A percentile compares a stretch with the other conserved stretches of the same genome.
Evolutionary conservation across 2,797 vertebrate species (phyloP).

Genomic region (Glyptemys insculpta): DNA sequence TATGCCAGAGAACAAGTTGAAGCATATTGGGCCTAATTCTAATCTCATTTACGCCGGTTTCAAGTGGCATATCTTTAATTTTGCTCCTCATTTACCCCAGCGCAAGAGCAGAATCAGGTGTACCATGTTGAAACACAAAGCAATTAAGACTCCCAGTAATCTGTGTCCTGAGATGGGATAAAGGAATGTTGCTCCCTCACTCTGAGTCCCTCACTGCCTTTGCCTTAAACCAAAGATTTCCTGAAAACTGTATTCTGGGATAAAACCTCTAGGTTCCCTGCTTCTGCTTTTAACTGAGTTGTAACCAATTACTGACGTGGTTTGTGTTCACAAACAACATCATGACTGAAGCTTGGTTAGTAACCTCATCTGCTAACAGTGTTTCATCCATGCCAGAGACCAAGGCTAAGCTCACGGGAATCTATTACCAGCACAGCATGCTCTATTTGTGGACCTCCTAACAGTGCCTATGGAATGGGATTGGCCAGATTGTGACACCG

Average conservation of each 20-base stretch:
- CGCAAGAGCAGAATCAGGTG: not conserved
- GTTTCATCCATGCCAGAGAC: not conserved
- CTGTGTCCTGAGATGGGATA: not conserved
- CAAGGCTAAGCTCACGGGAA: not conserved
- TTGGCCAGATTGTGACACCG: not conserved
- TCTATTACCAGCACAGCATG: not conserved
- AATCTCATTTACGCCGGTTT: not conserved
- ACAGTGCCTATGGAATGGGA: not conserved
- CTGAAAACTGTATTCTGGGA: not conserved
- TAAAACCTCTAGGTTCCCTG: not conserved
- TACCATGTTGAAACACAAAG: not conserved
- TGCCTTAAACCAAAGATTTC: rapidly evolving
- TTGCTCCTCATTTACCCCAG: not conserved
- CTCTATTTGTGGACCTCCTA: not conserved
- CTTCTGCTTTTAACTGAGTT: not conserved
- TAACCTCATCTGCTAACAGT: not conserved
- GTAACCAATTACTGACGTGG: not conserved
- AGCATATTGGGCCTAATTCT: not conserved
- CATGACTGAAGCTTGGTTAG: not conserved
- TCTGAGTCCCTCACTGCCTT: not conserved
- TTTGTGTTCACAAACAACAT: not conserved
- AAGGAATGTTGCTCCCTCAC: not conserved
- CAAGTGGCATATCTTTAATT: not conserved
- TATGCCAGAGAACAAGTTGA: not conserved
- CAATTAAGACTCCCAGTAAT: not conserved